A percentile compares a stretch with the other conserved stretches of the same genome.
Evolutionary conservation across 2,797 vertebrate genomes (phyloP).

Genomic region (Gymnothorax reevesii): DNA sequence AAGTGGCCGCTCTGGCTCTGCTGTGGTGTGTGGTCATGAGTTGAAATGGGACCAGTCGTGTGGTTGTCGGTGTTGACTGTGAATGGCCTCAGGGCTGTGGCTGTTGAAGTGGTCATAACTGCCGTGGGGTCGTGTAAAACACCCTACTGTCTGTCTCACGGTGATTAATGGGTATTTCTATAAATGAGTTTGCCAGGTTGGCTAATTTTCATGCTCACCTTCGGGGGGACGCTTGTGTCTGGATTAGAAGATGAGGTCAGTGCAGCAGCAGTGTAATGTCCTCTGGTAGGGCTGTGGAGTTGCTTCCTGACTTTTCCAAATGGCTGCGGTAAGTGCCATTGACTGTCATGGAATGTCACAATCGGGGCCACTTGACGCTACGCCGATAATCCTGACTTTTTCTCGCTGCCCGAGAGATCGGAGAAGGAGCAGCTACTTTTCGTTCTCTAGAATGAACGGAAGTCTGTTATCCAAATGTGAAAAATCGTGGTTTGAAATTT

Average conservation of each 20-base stretch:
- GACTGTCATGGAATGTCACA: constrained; percentile 85
- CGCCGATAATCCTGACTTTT: constrained; percentile 80
- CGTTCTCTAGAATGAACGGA: constrained; percentile 30
- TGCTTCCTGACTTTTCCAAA: constrained; percentile 83
- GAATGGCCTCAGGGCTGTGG: not conserved
- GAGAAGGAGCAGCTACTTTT: constrained; percentile 46
- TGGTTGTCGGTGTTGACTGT: constrained; percentile 26
- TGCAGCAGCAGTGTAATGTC: constrained; percentile 56
- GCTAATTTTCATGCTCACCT: no score
- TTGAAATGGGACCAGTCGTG: constrained; percentile 40
- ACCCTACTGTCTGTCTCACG: constrained; percentile 34
- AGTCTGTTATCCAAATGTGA: constrained; percentile 43
- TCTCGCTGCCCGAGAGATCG: constrained; percentile 57
- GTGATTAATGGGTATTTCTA: constrained; percentile 25
- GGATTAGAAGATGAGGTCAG: constrained; percentile 38
- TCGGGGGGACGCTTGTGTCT: no score
- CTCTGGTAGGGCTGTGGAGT: constrained; percentile 61
- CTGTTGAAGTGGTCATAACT: constrained; percentile 3
- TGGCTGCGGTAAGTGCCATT: constrained; percentile 83
- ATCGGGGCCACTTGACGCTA: constrained; percentile 77
- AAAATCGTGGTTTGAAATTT: constrained; percentile 62
- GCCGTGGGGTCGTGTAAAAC: constrained; percentile 33
- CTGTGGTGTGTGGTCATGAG: constrained; percentile 38
- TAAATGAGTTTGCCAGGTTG: no score
- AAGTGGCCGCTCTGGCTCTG: not conserved